phyloP scores from a whole-genome alignment of 2,888 invertebrate species.

The Lithophane semibrunnea region DNA sequence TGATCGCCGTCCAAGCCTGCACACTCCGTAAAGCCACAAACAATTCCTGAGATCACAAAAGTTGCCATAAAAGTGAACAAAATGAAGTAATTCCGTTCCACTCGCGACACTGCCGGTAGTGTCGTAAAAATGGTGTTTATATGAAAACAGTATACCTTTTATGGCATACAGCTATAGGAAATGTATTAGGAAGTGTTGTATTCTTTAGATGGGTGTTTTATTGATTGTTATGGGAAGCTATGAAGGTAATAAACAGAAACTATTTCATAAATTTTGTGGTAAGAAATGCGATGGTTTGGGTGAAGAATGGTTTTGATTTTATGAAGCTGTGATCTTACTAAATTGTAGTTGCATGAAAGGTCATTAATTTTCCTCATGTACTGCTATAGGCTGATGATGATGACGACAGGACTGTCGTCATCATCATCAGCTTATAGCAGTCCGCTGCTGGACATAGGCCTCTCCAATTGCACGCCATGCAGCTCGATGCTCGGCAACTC shows the following conservation, averaged over 20 bases:
- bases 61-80: constrained; percentile 72
- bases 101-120: constrained; percentile 62
- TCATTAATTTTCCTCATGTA: neutral
- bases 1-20: constrained; percentile 52
- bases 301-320: neutral
- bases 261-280: constrained; percentile 5
- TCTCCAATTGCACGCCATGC: too few relatives aligned
- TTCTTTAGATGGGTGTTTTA: constrained; percentile 27
- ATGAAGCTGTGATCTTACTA: neutral
- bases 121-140: constrained; percentile 76
- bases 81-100: constrained; percentile 72
- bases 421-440: too few relatives aligned
- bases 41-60: constrained; percentile 69
- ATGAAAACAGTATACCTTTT: constrained; percentile 70
- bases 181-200: constrained; percentile 25
- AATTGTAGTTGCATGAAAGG: neutral
- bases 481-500: too few relatives aligned
- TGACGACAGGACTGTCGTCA: too few relatives aligned
- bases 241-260: neutral
- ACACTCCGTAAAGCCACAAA: constrained; percentile 58
- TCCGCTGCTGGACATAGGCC: too few relatives aligned
- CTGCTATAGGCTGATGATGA: too few relatives aligned
- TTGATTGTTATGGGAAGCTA: constrained; percentile 33
- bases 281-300: neutral
- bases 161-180: constrained; percentile 50